phyloP scores from a whole-genome alignment of 2,797 vertebrate species.

The Manis javanica region DNA sequence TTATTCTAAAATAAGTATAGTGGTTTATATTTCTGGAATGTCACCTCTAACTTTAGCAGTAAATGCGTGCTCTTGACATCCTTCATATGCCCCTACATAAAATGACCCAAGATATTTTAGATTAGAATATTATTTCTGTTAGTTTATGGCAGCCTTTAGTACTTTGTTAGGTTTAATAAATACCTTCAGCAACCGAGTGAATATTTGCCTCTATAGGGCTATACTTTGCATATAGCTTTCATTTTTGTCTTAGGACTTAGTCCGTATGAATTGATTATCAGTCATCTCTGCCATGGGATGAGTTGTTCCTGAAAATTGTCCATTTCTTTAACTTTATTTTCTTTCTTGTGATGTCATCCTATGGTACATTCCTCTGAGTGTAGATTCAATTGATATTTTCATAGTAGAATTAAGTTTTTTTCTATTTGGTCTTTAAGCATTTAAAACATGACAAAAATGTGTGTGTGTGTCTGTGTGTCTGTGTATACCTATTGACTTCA shows the following conservation, averaged over 20 bases:
- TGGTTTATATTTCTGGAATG: constrained; percentile 55
- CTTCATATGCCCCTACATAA: constrained; percentile 59
- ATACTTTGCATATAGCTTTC: constrained; percentile 10
- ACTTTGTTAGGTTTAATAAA: constrained; percentile 23
- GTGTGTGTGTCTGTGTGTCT: background rate
- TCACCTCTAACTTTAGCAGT: constrained; percentile 58
- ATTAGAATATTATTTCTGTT: constrained; percentile 19
- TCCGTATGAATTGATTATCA: constrained; percentile 34
- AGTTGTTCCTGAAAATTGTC: constrained; percentile 19
- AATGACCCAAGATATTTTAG: constrained; percentile 66
- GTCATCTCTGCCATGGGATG: background rate
- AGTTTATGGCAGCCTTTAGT: constrained; percentile 37
- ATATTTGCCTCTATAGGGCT: constrained; percentile 69
- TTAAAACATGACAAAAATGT: background rate
- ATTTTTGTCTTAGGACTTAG: background rate
- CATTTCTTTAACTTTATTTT: constrained; percentile 51
- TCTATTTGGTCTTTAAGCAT: background rate
- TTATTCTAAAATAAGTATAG: constrained; percentile 59
- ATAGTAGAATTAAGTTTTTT: background rate
- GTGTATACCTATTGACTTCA: background rate
- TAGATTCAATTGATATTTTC: constrained; percentile 41
- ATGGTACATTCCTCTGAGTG: background rate
- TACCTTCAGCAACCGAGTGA: constrained; percentile 62
- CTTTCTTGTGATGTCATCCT: constrained; percentile 50
- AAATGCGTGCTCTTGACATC: constrained; percentile 68